Evolutionary conservation across 2,888 invertebrate genomes (phyloP), one percentile per base, ranked within the genome.

Genomic region (Hemistola chrysoprasaria): DNA sequence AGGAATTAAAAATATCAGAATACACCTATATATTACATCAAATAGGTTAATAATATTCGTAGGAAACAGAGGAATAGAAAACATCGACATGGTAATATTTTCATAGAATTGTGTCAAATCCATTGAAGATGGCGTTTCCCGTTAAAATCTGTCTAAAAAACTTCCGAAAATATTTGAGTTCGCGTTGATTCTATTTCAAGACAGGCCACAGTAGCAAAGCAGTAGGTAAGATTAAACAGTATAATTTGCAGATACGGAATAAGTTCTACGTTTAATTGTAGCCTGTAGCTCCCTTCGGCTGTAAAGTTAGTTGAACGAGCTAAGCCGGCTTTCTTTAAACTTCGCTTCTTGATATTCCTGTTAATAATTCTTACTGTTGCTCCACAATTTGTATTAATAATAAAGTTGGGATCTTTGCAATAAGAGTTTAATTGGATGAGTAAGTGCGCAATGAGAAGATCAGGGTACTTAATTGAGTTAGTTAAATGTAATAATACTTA

Each of bases 221-320:
- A 47, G 30, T 35, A n/a, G n/a, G n/a, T n/a, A 40, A 47, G 44
- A 51, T 51, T 45, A 50, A 53, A 46, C 47, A 41, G 53, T 57
- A 47, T 47, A 53, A 49, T 51, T 51, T 50, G 40, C 51, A 40
- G 48, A 39, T 39, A 36, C 42, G 40, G 37, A 50, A 46, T 44
- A 51, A 51, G 38, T 47, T 50, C 35, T 35, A 22, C 34, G 46
- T 50, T 50, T 53, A 53, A 56, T 56, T 53, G 51, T 53, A 35
- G 37, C 16, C 16, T 4, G n/a, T n/a, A n/a, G 41, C 33, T 38
- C 38, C 31, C 31, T 39, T 22, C 32, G 11, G 39, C 26, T 23
- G 42, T 49, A 41, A 53, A 53, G 45, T 54, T 51, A 37, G 28
- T 22, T 25, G 46, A 37, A 36, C 31, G 31, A 33, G 29, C 42